phyloP scores from a whole-genome alignment of 2,797 vertebrate genomes.

The Alcedo quadribrachys region DNA sequence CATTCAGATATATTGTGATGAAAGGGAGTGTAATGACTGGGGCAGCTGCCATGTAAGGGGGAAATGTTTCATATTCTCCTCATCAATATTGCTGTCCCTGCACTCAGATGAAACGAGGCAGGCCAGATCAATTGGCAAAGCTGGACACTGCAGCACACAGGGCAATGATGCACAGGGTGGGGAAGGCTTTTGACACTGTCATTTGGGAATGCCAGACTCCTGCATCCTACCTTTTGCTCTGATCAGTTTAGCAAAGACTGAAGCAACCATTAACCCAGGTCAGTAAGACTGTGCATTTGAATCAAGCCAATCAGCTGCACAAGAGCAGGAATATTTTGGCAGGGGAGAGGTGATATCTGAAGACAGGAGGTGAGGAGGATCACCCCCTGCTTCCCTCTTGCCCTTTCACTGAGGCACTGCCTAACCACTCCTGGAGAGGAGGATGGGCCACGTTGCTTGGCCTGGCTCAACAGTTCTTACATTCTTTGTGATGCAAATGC shows the following conservation, averaged over 20 bases:
- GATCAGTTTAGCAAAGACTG: not conserved
- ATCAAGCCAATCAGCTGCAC: not conserved
- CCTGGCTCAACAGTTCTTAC: not conserved
- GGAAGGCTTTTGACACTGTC: not conserved
- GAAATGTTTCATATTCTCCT: conserved; percentile 2
- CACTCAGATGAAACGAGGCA: not conserved
- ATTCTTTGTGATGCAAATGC: fast-evolving
- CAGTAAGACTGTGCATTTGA: not conserved
- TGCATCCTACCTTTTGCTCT: not conserved
- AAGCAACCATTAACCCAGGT: not conserved
- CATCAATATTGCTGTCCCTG: not conserved
- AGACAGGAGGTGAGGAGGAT: not conserved
- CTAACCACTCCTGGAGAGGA: not conserved
- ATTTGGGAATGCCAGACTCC: not conserved
- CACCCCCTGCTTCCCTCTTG: not conserved
- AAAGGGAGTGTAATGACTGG: not conserved
- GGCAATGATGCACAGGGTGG: not conserved
- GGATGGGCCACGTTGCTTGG: not conserved
- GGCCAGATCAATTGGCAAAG: not conserved
- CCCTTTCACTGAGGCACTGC: not conserved
- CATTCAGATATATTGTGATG: conserved; percentile 4
- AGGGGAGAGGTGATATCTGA: not conserved
- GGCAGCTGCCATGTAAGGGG: not conserved
- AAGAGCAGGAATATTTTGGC: not conserved
- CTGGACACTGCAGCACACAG: not conserved